Evolutionary conservation across 1,140 invertebrate genomes (phyloP), one percentile per base, ranked within the genome.

Genomic region (Drosophila jambulina): DNA sequence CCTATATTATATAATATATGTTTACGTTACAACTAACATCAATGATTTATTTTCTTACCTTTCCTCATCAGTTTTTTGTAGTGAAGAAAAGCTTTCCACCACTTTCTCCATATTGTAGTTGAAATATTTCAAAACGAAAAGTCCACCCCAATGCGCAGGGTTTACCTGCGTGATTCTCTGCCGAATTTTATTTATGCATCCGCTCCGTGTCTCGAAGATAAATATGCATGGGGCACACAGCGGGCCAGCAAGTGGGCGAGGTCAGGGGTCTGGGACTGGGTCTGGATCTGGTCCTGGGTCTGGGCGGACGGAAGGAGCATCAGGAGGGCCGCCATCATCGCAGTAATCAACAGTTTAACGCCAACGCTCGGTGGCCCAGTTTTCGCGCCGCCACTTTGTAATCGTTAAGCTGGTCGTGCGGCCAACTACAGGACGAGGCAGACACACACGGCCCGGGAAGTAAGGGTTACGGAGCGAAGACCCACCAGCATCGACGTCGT

Each of bases 301-400:
- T 34, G 29, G 32, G 10, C 32, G 12, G 10, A 34, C 12, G 38
- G 34, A 23, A 27, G 12, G 49, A 45, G 29, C 38, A 79, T 69
- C 49, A 59, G n/a, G n/a, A 67, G 54, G 51, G 53, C 61, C 46
- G 77, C 62, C 82, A 80, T 75, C 75, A 82, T 54, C 79, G 58
- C 64, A 27, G 75, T 78, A 74, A 76, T 86, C 67, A 87, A 87
- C 78, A 82, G 57, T 82, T 86, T 82, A 86, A 82, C 67, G 63
- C 45, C 64, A 53, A 36, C 58, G 75, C 76, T 68, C 64, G 62
- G 51, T 82, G 84, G 57, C 56, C 77, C 45, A 75, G 60, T 58
- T 88, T 76, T 65, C 36, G 61, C 59, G 83, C 56, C 84, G 80
- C 79, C 83, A 87, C 71, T 80, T 86, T 80, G 75, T 76, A 82